These are phyloP conservation scores for Umimayanthus kanabou DNA, from an alignment of 92 coral and sea anemone species.

Conservation along the genomic window DNA sequence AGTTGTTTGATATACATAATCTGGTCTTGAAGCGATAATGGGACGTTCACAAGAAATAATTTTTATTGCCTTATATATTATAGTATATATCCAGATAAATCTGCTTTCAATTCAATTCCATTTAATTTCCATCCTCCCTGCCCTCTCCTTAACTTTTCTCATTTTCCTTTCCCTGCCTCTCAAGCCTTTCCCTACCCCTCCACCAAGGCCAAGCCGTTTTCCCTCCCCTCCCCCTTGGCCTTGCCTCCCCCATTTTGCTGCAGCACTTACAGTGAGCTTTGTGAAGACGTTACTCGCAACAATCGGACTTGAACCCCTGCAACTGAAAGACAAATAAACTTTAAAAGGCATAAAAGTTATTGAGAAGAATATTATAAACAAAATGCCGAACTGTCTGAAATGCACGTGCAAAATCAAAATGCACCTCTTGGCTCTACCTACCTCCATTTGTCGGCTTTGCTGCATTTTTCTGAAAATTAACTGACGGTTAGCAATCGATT, in stretches of 20 bases:
- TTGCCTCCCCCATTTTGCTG: not conserved
- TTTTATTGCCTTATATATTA: too few relatives aligned
- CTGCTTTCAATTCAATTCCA: too few relatives aligned
- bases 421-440: conserved; percentile 11
- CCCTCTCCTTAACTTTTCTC: too few relatives aligned
- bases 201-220: too few relatives aligned
- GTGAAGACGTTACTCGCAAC: conserved; percentile 26
- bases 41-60: too few relatives aligned
- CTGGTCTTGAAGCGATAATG: too few relatives aligned
- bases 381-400: not conserved
- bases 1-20: too few relatives aligned
- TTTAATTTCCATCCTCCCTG: too few relatives aligned
- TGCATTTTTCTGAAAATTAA: conserved; percentile 10
- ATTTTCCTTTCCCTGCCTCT: too few relatives aligned
- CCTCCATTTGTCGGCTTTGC: conserved; percentile 26
- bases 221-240: not conserved
- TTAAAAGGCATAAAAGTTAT: too few relatives aligned
- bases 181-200: too few relatives aligned
- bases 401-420: conserved; percentile 15
- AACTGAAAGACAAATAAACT: not conserved
- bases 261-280: conserved; percentile 32
- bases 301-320: conserved; percentile 35
- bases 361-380: not conserved
- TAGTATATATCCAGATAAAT: too few relatives aligned
- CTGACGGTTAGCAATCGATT: not conserved